Base-by-base conservation (phyloP, 2,888 invertebrate species). In the Siphonodentalium dalli region DNA sequence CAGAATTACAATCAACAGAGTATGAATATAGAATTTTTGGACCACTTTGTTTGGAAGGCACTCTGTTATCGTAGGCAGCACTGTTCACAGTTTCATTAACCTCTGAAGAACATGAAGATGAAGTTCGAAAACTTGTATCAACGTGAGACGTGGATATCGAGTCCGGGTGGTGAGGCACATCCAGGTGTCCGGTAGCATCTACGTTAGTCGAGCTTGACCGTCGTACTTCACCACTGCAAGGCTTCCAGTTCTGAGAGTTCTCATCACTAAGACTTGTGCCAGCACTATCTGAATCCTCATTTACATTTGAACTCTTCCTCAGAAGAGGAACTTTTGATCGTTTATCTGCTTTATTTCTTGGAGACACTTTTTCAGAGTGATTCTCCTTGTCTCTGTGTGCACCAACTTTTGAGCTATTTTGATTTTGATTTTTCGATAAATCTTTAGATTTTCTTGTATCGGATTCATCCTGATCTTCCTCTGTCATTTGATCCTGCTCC, bases 111-210 rank as follows among this genome's bases (percentile, higher is more conserved):
- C n/a, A n/a, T n/a, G n/a, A n/a, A n/a, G n/a, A n/a, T n/a, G n/a
- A n/a, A n/a, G n/a, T n/a, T n/a, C n/a, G n/a, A n/a, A n/a, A n/a
- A n/a, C n/a, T n/a, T n/a, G n/a, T n/a, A n/a, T n/a, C n/a, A n/a
- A n/a, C n/a, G n/a, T n/a, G n/a, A n/a, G n/a, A n/a, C n/a, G n/a
- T n/a, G n/a, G n/a, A n/a, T n/a, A n/a, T n/a, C n/a, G n/a, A n/a
- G n/a, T n/a, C n/a, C n/a, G n/a, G n/a, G n/a, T 87, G 54, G 86
- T 86, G 3, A 26, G 68, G 65, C 21, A 66, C 65, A 45, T 63
- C 47, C 11, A 66, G 52, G 49, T 64, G 64, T 3, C 68, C 64
- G 2, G 59, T 60, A 9, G 64, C 43, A 46, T 66, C 64, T 18
- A 61, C 53, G 33, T 59, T 54, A 8, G 58, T 48, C 5, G 63